Evolutionary conservation across 2,888 invertebrate genomes (phyloP).

Genomic region (Notodonta dromedarius): DNA sequence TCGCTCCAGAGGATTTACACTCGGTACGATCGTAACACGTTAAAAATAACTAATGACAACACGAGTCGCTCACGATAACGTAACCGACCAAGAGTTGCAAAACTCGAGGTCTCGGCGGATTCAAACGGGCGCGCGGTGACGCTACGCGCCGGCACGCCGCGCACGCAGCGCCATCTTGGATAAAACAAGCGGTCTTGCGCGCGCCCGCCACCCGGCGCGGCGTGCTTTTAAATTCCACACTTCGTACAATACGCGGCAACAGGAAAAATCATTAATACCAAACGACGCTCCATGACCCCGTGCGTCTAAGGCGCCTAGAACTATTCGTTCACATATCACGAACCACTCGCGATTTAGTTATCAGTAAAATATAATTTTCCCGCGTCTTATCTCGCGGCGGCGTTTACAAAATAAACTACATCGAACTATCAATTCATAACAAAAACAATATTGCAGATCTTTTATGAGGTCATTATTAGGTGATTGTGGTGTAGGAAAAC

Average conservation of each 20-base stretch:
- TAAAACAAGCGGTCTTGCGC: constrained; percentile 60
- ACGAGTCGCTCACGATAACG: constrained; percentile 78
- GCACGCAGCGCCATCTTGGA: constrained; percentile 80
- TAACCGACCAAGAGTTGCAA: constrained; percentile 72
- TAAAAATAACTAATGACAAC: constrained; percentile 83
- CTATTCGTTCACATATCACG: constrained; percentile 4
- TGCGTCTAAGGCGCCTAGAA: constrained; percentile 9
- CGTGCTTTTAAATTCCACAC: constrained; percentile 61
- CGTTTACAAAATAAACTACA: constrained; percentile 56
- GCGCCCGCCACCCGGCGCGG: constrained; percentile 67
- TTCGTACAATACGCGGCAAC: constrained; percentile 39
- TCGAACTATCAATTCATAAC: constrained; percentile 46
- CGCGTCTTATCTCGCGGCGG: constrained; percentile 64
- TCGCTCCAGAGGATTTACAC: constrained; percentile 58
- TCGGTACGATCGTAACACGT: constrained; percentile 57
- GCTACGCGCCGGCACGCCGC: constrained; percentile 79
- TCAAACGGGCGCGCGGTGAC: constrained; percentile 77
- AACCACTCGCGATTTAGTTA: constrained; percentile 20
- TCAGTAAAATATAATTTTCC: constrained; percentile 59
- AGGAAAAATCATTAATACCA: constrained; percentile 31
- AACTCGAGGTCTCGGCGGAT: constrained; percentile 67
- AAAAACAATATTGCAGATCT: constrained; percentile 34
- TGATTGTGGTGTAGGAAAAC: constrained; percentile 14
- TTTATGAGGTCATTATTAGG: constrained; percentile 7
- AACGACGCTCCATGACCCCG: constrained; percentile 20